Evolutionary conservation across 2,888 invertebrate species (phyloP), one percentile per base, ranked within the genome.

Genomic region (Nemotelus nigrinus): DNA sequence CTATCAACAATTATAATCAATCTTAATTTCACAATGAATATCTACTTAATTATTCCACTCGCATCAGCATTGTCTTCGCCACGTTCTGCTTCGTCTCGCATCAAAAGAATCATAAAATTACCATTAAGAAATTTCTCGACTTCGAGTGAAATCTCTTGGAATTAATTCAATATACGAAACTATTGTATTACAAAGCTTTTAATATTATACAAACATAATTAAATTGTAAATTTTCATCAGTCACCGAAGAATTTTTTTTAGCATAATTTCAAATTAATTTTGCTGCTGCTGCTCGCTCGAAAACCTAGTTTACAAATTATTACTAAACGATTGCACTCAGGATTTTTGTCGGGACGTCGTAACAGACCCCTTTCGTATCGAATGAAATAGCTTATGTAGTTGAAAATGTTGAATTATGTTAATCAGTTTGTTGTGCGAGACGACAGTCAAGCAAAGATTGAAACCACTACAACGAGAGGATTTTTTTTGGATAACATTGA

Each of bases 361-460:
- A n/a, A 3, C 25, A 45, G 10, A 10, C 44, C 47, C 43, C 10
- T 63, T 47, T 3, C 41, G 4, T 3, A 43, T 57, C 3, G 3
- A 4, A 57, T 4, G 10, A 25, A 8, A 57, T 25, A 57, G 4
- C n/a, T 60, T 50, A 41, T 63, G 4, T 47, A 25, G 25, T 25
- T 25, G 7, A n/a, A 77, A 79, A 79, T 74, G 72, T 77, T 44
- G 53, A 77, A 78, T 78, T 78, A 78, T 78, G 78, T 72, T 78
- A 78, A 78, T 78, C 76, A 78, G 78, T 76, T 78, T 25, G 25
- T 25, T 25, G 25, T 25, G 25, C 65, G 25, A 25, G 1, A 25
- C 25, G 25, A 25, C 25, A 25, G 25, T 25, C 25, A 25, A 25
- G 25, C 1, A 25, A 25, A 25, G 25, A 25, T 25, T 25, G 25